These are phyloP conservation scores for Lumbricus terrestris DNA, from an alignment of 2,888 invertebrate species.

Conservation along the genomic window DNA sequence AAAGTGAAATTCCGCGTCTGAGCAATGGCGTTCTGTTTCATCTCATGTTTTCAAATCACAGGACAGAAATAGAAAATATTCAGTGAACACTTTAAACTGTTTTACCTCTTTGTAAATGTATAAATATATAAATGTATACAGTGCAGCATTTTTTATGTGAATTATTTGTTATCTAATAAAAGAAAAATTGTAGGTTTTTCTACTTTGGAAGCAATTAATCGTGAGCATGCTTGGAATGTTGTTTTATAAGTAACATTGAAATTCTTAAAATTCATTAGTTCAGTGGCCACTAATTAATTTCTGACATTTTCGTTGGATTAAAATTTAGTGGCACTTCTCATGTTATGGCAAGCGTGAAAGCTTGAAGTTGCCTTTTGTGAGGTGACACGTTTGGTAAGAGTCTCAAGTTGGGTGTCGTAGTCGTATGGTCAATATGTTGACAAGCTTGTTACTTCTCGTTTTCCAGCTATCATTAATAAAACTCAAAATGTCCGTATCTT, in stretches of 20 bases:
- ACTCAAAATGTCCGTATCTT: neutral
- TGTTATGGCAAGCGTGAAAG: neutral
- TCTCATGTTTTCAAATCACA: neutral
- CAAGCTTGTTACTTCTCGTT: too few species aligned
- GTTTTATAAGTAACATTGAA: neutral
- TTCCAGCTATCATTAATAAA: too few species aligned
- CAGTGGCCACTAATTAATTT: neutral
- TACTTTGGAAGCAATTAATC: neutral
- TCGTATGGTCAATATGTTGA: too few species aligned
- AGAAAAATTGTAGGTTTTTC: neutral
- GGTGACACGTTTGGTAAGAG: too few species aligned
- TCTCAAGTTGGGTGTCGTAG: too few species aligned
- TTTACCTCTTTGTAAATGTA: neutral
- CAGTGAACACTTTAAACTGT: neutral
- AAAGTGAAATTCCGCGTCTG: slow-evolving; percentile 6
- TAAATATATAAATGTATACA: too few species aligned
- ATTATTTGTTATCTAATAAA: neutral
- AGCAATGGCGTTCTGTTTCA: neutral
- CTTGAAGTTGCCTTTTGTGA: neutral
- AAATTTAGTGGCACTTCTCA: neutral
- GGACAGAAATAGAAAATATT: neutral
- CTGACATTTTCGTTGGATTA: neutral
- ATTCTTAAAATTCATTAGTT: neutral
- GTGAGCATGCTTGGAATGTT: neutral
- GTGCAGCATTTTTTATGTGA: neutral